Evolutionary conservation across 2,888 invertebrate species (phyloP).

Genomic region (Ormyrus thymus): DNA sequence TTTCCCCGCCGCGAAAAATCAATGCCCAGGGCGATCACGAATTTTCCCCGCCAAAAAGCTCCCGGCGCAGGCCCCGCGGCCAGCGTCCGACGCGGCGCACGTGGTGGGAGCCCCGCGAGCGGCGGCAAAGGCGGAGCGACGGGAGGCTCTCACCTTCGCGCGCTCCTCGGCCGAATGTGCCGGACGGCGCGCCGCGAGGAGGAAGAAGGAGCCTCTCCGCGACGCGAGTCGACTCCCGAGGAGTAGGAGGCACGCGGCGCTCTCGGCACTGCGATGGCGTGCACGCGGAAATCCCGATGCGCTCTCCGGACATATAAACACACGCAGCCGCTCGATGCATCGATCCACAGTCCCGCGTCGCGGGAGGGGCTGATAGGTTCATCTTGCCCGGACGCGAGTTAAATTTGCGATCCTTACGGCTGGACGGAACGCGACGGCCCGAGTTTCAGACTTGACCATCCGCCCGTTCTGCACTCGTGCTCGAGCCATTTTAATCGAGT

Average conservation of each 20-base stretch:
- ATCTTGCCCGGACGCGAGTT: constrained; percentile 24
- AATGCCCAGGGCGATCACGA: too few relatives aligned
- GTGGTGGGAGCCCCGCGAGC: neutral
- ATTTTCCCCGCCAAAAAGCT: too few relatives aligned
- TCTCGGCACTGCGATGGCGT: constrained; percentile 18
- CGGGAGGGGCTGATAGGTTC: neutral
- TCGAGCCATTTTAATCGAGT: too few relatives aligned
- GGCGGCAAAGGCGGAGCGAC: constrained; percentile 42
- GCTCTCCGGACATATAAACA: neutral
- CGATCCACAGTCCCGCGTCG: neutral
- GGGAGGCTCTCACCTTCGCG: neutral
- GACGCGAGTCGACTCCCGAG: constrained; percentile 1
- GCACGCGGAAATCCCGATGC: neutral
- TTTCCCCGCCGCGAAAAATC: too few relatives aligned
- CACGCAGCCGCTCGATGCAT: neutral
- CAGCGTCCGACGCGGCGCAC: too few relatives aligned
- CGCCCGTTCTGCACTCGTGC: too few relatives aligned
- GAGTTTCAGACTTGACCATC: neutral
- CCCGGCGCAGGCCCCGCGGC: too few relatives aligned
- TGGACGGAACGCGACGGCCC: neutral
- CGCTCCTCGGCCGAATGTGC: too few relatives aligned
- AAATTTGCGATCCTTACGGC: constrained; percentile 26
- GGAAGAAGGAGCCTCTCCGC: neutral
- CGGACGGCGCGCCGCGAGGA: neutral
- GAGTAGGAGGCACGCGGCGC: too few relatives aligned